These are phyloP conservation scores for Bombus confusus DNA, from an alignment of 1,140 invertebrate species.

Conservation along the genomic window DNA sequence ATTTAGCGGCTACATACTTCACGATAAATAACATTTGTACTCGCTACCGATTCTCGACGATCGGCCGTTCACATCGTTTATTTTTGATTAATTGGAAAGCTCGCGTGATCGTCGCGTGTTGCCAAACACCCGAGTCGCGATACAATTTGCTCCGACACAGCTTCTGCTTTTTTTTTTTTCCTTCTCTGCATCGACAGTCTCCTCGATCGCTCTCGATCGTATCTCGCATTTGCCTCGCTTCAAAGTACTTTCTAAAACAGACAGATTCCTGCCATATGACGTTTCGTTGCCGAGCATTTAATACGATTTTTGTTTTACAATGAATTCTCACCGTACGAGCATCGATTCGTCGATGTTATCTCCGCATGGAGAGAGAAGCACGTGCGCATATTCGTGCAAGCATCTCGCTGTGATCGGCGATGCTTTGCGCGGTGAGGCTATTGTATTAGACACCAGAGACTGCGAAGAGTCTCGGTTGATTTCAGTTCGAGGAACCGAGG, in stretches of 20 bases:
- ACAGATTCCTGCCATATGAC: background rate
- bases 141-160: slow-evolving; percentile 62
- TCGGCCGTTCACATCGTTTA: slow-evolving; percentile 62
- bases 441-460: background rate
- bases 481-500: background rate
- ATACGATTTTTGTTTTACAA: background rate
- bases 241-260: background rate
- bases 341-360: background rate
- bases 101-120: slow-evolving; percentile 61
- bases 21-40: slow-evolving; percentile 68
- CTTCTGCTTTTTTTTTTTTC: slow-evolving; percentile 41
- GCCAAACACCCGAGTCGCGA: slow-evolving; percentile 29
- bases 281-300: background rate
- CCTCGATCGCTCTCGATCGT: background rate
- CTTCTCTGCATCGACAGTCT: background rate
- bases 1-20: slow-evolving; percentile 42
- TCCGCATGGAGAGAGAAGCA: background rate
- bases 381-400: no score
- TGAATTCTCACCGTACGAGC: background rate
- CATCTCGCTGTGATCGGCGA: background rate
- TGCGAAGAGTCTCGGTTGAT: background rate
- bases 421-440: background rate
- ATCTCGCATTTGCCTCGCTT: background rate
- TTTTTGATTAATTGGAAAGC: slow-evolving; percentile 70
- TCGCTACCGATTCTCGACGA: slow-evolving; percentile 52